Conservation (phyloP, 2,797 vertebrate species). For the Myotis myotis region DNA sequence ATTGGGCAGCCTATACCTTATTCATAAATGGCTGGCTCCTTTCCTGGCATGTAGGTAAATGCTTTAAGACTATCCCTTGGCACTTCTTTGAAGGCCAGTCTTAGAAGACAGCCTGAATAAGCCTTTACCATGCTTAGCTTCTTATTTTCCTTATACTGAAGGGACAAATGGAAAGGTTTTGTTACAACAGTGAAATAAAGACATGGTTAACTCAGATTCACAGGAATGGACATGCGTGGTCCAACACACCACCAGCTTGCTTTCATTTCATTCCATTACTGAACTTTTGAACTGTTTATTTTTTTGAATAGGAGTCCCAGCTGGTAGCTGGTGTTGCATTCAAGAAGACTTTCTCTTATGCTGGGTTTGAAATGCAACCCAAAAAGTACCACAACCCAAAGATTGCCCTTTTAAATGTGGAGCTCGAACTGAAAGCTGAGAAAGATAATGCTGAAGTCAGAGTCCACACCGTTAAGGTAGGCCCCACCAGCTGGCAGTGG, state of each 20-base stretch:
- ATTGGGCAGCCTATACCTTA: background rate
- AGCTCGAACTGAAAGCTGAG: slow-evolving; percentile 98
- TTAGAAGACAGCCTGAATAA: background rate
- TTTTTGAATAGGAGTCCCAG: slow-evolving; percentile 90
- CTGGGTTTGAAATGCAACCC: slow-evolving; percentile 99
- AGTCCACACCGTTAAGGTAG: slow-evolving; percentile 93
- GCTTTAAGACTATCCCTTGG: background rate
- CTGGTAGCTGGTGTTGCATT: slow-evolving; percentile 96
- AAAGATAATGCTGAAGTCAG: slow-evolving; percentile 97
- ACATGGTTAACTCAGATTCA: background rate
- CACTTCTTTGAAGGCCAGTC: background rate
- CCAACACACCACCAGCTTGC: background rate
- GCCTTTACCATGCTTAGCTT: background rate
- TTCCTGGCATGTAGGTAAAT: background rate
- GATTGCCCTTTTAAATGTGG: slow-evolving; percentile 95
- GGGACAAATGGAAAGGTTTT: background rate
- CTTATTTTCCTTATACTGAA: background rate
- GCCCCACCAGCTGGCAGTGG: accelerated
- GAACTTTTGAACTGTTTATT: background rate
- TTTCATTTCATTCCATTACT: background rate
- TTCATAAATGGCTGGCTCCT: background rate
- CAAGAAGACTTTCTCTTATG: slow-evolving; percentile 99
- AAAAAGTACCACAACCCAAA: slow-evolving; percentile 93
- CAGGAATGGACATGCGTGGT: background rate
- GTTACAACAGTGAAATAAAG: background rate